Percentiles rank a stretch among this genome's conserved stretches.
These are phyloP conservation scores for Heliconius melpomene DNA, from an alignment of 1,140 invertebrate species.

Conservation along the genomic window DNA sequence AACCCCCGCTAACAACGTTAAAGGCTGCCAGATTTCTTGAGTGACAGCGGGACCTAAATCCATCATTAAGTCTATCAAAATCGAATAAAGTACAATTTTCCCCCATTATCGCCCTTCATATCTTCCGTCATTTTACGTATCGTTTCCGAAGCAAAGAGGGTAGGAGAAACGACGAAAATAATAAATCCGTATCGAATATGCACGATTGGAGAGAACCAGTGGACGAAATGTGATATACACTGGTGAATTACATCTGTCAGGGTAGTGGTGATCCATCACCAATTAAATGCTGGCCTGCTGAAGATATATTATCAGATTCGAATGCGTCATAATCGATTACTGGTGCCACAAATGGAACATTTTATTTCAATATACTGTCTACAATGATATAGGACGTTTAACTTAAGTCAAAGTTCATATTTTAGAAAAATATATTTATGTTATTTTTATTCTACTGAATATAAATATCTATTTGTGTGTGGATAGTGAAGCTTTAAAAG, in stretches of 20 bases:
- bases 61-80: slow-evolving; percentile 78
- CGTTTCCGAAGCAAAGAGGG: slow-evolving; percentile 75
- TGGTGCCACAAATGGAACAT: slow-evolving; percentile 50
- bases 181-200: slow-evolving; percentile 76
- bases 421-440: no score
- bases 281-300: slow-evolving; percentile 75
- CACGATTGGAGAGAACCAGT: slow-evolving; percentile 62
- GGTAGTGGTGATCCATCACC: slow-evolving; percentile 70
- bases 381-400: no score
- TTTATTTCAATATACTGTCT: no score
- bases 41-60: slow-evolving; percentile 70
- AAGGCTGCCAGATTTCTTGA: slow-evolving; percentile 51
- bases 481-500: not conserved
- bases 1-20: slow-evolving; percentile 39
- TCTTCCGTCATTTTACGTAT: slow-evolving; percentile 79
- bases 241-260: slow-evolving; percentile 60
- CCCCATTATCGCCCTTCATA: slow-evolving; percentile 76
- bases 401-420: no score
- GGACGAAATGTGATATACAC: slow-evolving; percentile 63
- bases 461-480: not conserved
- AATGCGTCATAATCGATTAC: slow-evolving; percentile 69
- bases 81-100: slow-evolving; percentile 80
- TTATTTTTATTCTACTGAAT: not conserved
- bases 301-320: slow-evolving; percentile 72
- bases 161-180: slow-evolving; percentile 74